Base-by-base conservation (phyloP, 2,888 invertebrate species). In the Noctua janthe region DNA sequence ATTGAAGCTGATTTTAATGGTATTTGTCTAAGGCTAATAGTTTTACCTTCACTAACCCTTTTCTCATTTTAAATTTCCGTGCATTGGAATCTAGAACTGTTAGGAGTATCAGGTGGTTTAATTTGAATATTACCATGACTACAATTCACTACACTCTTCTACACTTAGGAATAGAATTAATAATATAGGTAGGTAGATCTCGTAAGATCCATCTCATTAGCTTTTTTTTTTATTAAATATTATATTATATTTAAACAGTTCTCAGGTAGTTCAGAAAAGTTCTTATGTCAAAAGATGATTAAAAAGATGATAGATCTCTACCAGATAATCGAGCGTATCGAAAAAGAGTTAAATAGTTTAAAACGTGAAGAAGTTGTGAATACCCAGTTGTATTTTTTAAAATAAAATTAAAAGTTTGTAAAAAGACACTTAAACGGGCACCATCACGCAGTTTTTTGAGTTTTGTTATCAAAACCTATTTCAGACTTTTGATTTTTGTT, bases 1-100 rank as follows among this genome's bases (percentile, higher is more conserved):
- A 47, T 54, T 82, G 35, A n/a, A 69, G 10, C 17, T 11, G n/a
- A 76, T 82, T 81, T 83, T 39, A 59, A 35, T 59, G 49, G 70
- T 10, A 29, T 62, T 56, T 75, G 23, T 62, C 39, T 47, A 3
- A 13, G 35, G 39, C n/a, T 54, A 13, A 35, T 39, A 20, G 35
- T 64, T 47, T 64, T 64, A 35, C 17, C 13, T 35, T 43, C 2
- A 39, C 13, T 43, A 43, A 29, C 13, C 3, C 35, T 78, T 35
- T 29, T 11, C n/a, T 49, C 7, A 74, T 39, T 67, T 77, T 5
- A 3, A 49, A 56, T 29, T 29, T 29, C 8, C 23, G 17, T 29
- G 10, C 43, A 66, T n/a, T 43, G 43, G 13, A 67, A 23, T 23
- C 29, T 17, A 35, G 17, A 64, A 8, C 17, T 64, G 29, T 62